phyloP scores from a whole-genome alignment of 2,113 vertebrate species.

The Ailuropoda melanoleuca region DNA sequence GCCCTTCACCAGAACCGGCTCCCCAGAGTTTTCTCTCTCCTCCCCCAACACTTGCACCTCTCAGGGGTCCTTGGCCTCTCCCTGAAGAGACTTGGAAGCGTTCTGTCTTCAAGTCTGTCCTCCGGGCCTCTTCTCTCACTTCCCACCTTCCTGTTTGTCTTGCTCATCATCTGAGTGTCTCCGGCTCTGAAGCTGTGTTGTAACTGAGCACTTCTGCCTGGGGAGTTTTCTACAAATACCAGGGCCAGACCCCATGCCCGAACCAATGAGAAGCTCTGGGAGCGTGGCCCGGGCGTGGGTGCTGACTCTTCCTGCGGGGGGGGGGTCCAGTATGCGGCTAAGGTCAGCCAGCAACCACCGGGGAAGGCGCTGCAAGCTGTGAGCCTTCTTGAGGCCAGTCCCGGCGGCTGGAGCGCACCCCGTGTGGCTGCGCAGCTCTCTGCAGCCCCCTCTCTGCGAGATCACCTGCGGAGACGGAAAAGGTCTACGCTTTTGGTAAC shows the following conservation, averaged over 20 bases:
- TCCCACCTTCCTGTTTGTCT: not conserved
- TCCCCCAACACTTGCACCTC: not conserved
- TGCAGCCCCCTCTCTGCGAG: not conserved
- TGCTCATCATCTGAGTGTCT: not conserved
- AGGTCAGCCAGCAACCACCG: not conserved
- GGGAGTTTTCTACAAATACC: not conserved
- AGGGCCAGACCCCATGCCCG: not conserved
- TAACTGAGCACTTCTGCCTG: not conserved
- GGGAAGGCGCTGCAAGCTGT: not conserved
- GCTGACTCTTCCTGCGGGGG: no score
- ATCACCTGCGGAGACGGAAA: not conserved
- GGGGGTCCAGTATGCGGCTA: not conserved
- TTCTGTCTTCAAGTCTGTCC: not conserved
- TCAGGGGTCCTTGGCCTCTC: not conserved
- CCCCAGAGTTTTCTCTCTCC: not conserved
- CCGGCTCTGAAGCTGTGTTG: not conserved
- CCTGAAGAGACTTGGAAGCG: not conserved
- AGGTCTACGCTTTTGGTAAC: not conserved
- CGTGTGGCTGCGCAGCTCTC: not conserved
- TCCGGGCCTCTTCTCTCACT: not conserved
- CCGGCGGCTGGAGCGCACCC: no score
- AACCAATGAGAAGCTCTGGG: not conserved
- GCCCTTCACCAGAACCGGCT: not conserved
- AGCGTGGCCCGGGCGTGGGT: not conserved
- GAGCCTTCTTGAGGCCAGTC: accelerated